Conservation (phyloP, 2,113 vertebrate genomes). For the Mesocricetus auratus region DNA sequence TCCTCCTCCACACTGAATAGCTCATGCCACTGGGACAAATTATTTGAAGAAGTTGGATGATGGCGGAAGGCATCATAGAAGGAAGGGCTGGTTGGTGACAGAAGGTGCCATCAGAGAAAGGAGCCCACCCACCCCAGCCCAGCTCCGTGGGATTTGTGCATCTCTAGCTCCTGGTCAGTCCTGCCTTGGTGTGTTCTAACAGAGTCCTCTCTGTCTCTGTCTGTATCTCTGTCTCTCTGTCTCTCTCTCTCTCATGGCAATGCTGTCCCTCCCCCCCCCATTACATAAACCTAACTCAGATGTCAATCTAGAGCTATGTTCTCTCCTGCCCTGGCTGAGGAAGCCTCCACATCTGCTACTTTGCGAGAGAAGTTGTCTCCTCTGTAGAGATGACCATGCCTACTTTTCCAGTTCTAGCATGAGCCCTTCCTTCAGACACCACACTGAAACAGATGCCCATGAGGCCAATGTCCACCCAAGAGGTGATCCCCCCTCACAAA, state of each 20-base stretch:
- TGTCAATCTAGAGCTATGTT: neutral
- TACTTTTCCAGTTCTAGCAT: too few species aligned
- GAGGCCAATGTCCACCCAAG: neutral
- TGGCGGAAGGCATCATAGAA: constrained; percentile 21
- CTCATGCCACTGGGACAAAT: neutral
- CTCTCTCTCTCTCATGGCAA: too few species aligned
- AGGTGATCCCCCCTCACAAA: neutral
- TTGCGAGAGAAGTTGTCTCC: neutral
- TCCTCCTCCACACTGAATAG: rapidly evolving
- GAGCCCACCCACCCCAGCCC: neutral
- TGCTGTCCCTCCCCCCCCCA: too few species aligned
- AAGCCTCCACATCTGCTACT: neutral
- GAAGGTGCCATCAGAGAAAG: constrained; percentile 63
- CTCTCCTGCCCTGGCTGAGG: neutral
- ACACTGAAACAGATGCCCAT: neutral
- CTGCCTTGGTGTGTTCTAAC: too few species aligned
- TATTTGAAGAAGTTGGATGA: too few species aligned
- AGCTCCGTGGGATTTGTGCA: rapidly evolving
- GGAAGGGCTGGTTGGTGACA: neutral
- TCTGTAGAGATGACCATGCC: neutral
- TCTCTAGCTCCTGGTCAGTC: neutral
- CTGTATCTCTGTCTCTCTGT: too few species aligned
- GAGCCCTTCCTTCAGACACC: neutral
- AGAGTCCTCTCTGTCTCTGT: neutral
- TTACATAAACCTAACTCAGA: neutral